Conservation (phyloP, 2,797 vertebrate genomes). For the Luscinia luscinia region DNA sequence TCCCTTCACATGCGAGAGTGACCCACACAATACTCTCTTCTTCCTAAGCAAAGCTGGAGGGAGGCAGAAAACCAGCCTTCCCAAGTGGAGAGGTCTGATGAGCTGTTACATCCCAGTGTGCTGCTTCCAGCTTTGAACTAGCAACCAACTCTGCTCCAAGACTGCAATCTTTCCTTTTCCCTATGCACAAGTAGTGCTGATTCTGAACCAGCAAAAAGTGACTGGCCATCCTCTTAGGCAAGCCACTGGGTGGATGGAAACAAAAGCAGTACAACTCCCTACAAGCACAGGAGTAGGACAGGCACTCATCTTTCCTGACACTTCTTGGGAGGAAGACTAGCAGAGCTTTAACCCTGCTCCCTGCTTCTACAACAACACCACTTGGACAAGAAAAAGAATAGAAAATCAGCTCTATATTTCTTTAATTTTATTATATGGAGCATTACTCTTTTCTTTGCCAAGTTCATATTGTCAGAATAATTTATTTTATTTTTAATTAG, state of each 20-base stretch:
- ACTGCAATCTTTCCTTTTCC: background rate
- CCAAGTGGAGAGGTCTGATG: background rate
- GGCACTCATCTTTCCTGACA: background rate
- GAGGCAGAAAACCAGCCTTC: background rate
- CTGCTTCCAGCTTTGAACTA: background rate
- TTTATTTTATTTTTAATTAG: background rate
- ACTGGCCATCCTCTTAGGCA: background rate
- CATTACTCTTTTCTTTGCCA: background rate
- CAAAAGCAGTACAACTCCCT: background rate
- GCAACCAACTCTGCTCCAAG: fast-evolving
- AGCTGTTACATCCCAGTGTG: background rate
- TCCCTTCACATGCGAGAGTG: fast-evolving
- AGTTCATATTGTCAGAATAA: background rate
- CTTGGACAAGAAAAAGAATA: background rate
- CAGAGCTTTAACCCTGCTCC: background rate
- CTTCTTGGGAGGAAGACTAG: background rate
- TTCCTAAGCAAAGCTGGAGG: background rate
- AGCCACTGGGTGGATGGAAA: background rate
- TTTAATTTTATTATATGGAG: background rate
- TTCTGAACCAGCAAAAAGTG: background rate
- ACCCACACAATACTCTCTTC: background rate
- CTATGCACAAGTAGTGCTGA: background rate
- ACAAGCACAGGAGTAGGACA: background rate
- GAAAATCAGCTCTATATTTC: background rate
- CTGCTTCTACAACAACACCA: background rate